These are phyloP conservation scores for Furcula furcula DNA, from an alignment of 2,888 invertebrate genomes.

Conservation along the genomic window DNA sequence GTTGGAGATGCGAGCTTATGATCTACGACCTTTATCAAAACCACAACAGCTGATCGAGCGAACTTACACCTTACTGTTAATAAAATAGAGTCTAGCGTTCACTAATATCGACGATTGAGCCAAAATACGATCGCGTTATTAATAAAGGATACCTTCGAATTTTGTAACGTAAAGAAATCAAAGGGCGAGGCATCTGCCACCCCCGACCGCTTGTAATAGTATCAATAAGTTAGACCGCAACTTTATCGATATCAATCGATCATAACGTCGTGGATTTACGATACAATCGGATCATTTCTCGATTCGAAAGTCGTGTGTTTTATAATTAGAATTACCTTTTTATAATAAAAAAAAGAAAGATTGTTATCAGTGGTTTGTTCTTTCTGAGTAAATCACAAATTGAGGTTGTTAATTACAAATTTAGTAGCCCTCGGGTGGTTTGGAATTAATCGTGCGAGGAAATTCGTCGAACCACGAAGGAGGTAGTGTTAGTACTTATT, in stretches of 20 bases:
- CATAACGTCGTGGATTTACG: conserved; percentile 35
- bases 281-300: conserved; percentile 25
- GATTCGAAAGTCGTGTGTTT: conserved; percentile 24
- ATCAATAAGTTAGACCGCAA: conserved; percentile 46
- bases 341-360: conserved; percentile 16
- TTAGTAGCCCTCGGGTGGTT: conserved; percentile 21
- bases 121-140: conserved; percentile 34
- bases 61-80: conserved; percentile 12
- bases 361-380: conserved; percentile 34
- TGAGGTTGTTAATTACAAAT: conserved; percentile 30
- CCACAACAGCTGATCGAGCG: conserved; percentile 6
- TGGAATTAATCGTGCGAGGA: conserved; percentile 22
- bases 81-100: conserved; percentile 8
- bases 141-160: conserved; percentile 41
- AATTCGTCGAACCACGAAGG: conserved; percentile 8
- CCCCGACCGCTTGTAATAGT: conserved; percentile 57
- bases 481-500: not conserved
- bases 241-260: conserved; percentile 50
- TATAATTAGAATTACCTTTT: conserved; percentile 28
- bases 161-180: conserved; percentile 38
- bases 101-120: conserved; percentile 4
- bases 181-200: conserved; percentile 56
- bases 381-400: conserved; percentile 32
- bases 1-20: conserved; percentile 47
- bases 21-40: conserved; percentile 33